Evolutionary conservation across 2,888 invertebrate species (phyloP).

Genomic region (Drosophila paucipuncta): DNA sequence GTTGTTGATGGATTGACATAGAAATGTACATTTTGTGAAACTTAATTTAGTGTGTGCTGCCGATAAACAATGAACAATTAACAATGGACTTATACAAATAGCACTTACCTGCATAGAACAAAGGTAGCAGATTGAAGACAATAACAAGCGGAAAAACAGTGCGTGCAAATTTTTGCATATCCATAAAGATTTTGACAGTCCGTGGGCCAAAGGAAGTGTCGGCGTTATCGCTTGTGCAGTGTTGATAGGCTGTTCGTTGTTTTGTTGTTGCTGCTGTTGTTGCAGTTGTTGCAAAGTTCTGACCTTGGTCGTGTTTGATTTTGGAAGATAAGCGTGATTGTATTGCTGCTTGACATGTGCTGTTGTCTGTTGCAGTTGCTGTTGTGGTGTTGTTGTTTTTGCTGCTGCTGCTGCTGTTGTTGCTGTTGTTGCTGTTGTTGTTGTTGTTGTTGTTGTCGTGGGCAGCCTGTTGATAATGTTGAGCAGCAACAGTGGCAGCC

Average conservation of each 20-base stretch:
- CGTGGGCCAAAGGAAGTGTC: constrained; percentile 48
- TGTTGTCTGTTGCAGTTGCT: constrained; percentile 18
- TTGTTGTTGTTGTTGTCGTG: not conserved
- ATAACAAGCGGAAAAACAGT: constrained; percentile 84
- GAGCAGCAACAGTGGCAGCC: constrained; percentile 64
- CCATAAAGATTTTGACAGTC: constrained; percentile 72
- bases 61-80: constrained; percentile 29
- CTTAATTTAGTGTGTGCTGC: constrained; percentile 35
- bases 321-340: constrained; percentile 83
- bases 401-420: constrained; percentile 12
- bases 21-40: constrained; percentile 1
- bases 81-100: not conserved
- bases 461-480: constrained; percentile 48
- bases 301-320: constrained; percentile 57
- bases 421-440: constrained; percentile 18
- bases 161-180: constrained; percentile 83
- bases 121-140: constrained; percentile 85
- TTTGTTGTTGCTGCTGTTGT: constrained; percentile 41
- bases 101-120: constrained; percentile 85
- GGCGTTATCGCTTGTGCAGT: constrained; percentile 49
- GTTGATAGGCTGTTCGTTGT: constrained; percentile 70
- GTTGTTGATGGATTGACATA: constrained; percentile 2
- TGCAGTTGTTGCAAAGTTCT: constrained; percentile 37
- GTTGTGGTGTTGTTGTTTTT: not conserved
- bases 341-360: constrained; percentile 56